Conservation (phyloP, 2,888 invertebrate genomes). For the Calameuta idolon region DNA sequence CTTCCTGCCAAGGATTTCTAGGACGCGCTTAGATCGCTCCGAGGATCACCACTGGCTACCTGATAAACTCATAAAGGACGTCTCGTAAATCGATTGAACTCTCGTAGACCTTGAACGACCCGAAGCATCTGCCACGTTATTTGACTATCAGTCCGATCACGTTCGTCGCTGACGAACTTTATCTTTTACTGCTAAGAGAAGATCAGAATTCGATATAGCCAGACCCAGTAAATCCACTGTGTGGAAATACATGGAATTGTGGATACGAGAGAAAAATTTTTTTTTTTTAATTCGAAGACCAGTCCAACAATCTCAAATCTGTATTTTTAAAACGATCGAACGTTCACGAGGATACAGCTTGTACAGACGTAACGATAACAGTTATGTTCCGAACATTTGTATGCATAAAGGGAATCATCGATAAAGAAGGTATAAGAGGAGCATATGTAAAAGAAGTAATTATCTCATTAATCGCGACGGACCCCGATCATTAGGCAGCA, state of each 20-base stretch:
- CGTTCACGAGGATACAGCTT: not conserved
- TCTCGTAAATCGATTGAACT: constrained; percentile 7
- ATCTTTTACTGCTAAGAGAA: constrained; percentile 19
- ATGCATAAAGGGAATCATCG: not conserved
- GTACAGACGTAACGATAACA: not conserved
- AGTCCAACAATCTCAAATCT: not conserved
- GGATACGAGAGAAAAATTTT: not conserved
- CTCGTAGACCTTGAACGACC: constrained; percentile 13
- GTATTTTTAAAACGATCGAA: not conserved
- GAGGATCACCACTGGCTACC: not conserved
- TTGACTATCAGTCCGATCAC: constrained; percentile 54
- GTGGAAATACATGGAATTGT: not conserved
- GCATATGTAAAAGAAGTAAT: constrained; percentile 24
- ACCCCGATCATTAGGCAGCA: constrained; percentile 38
- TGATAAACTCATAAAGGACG: constrained; percentile 1
- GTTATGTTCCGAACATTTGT: not conserved
- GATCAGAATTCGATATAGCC: constrained; percentile 49
- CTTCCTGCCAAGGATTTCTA: not conserved
- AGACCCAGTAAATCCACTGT: not conserved
- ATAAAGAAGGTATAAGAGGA: not conserved
- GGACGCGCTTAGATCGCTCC: not conserved
- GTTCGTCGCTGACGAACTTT: constrained; percentile 32
- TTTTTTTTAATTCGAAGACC: not conserved
- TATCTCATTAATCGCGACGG: constrained; percentile 30
- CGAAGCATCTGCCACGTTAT: constrained; percentile 29